Evolutionary conservation across 2,888 invertebrate species (phyloP).

Genomic region (Gastrophysa polygoni): DNA sequence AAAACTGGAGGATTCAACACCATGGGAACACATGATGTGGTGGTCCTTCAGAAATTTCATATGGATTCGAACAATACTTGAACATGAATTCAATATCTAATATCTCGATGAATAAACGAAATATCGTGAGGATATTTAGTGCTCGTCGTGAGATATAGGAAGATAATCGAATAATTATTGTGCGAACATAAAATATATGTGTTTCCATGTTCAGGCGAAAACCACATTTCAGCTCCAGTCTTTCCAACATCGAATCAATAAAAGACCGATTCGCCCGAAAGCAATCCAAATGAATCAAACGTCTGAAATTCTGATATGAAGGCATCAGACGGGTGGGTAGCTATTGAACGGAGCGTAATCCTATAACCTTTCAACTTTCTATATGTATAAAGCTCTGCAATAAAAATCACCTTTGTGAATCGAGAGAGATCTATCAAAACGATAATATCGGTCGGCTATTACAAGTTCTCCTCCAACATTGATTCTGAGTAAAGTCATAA

Average conservation of each 20-base stretch:
- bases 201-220: no score
- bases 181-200: no score
- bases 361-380: conserved; percentile 52
- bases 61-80: no score
- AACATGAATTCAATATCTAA: no score
- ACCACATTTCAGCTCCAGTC: background rate
- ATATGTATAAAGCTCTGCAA: conserved; percentile 52
- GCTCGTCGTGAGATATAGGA: no score
- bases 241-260: conserved; percentile 16
- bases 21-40: no score
- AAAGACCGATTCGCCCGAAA: conserved; percentile 18
- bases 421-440: conserved; percentile 56
- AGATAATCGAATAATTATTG: no score
- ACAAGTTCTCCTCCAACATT: conserved; percentile 47
- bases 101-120: no score
- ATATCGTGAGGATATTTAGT: no score
- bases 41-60: no score
- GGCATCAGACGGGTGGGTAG: conserved; percentile 35
- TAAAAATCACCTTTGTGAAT: conserved; percentile 58
- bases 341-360: conserved; percentile 46
- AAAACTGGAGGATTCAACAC: no score
- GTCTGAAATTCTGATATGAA: conserved; percentile 47
- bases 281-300: conserved; percentile 45
- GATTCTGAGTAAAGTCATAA: conserved; percentile 48
- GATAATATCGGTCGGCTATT: conserved; percentile 56